These are phyloP conservation scores for Ptychoptera contaminata DNA, from an alignment of 2,888 invertebrate species.

Conservation along the genomic window DNA sequence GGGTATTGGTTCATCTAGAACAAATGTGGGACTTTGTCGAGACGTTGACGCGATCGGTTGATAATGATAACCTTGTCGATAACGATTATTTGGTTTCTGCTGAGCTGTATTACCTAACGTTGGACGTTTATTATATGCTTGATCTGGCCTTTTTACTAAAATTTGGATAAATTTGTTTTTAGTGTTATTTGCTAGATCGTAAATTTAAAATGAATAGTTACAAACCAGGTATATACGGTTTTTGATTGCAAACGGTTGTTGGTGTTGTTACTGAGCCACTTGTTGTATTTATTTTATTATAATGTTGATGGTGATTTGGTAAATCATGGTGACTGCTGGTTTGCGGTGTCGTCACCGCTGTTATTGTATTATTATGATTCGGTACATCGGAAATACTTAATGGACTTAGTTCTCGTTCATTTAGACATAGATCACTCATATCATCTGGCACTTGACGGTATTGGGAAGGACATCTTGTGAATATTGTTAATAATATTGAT, in stretches of 20 bases:
- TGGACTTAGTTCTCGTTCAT: slow-evolving; percentile 35
- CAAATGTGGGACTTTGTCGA: slow-evolving; percentile 34
- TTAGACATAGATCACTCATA: slow-evolving; percentile 39
- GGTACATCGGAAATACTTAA: slow-evolving; percentile 33
- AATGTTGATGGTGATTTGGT: slow-evolving; percentile 27
- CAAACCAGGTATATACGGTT: slow-evolving; percentile 34
- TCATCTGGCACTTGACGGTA: slow-evolving; percentile 47
- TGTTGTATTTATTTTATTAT: slow-evolving; percentile 18
- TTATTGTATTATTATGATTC: slow-evolving; percentile 18
- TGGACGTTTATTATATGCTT: slow-evolving; percentile 32
- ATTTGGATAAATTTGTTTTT: neutral
- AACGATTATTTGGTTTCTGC: slow-evolving; percentile 31
- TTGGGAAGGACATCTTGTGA: slow-evolving; percentile 40
- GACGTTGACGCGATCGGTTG: slow-evolving; percentile 36
- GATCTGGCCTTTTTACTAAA: slow-evolving; percentile 32
- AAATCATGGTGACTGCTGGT: slow-evolving; percentile 15
- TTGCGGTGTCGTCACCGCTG: slow-evolving; percentile 16
- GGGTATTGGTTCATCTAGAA: slow-evolving; percentile 28
- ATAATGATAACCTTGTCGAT: slow-evolving; percentile 33
- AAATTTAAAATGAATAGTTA: slow-evolving; percentile 2
- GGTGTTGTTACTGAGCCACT: neutral
- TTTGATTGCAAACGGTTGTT: slow-evolving; percentile 26
- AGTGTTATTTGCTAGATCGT: neutral
- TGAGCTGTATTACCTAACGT: slow-evolving; percentile 31
- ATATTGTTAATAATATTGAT: slow-evolving; percentile 39